Conservation (phyloP, 2,113 vertebrate genomes). For the Dasyornis broadbenti region DNA sequence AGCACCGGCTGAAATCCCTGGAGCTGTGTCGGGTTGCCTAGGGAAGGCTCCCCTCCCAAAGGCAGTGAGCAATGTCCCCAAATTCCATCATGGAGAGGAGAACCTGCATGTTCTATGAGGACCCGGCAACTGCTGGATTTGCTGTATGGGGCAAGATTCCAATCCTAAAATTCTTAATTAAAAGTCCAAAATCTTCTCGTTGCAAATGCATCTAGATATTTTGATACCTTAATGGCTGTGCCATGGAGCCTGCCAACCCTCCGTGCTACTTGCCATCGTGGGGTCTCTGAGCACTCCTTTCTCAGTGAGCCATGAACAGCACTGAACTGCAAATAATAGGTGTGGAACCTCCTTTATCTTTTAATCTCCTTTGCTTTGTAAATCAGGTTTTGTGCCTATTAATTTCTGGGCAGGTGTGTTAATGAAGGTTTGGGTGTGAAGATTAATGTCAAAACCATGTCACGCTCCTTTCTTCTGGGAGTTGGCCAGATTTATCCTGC, state of each 20-base stretch:
- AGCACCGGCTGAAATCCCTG: rapidly evolving
- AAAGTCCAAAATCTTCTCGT: not conserved
- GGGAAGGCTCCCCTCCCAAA: not conserved
- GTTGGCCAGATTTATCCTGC: not conserved
- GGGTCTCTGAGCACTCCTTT: rapidly evolving
- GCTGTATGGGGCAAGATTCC: not conserved
- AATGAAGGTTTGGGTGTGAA: conserved; percentile 48
- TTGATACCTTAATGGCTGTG: not conserved
- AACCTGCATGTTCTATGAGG: not conserved
- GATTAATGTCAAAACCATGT: not conserved
- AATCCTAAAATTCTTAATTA: not conserved
- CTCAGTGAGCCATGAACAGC: not conserved
- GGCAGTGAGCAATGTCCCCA: not conserved
- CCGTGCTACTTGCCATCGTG: rapidly evolving
- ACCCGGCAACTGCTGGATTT: not conserved
- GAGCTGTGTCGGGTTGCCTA: rapidly evolving
- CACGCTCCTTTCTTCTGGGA: not conserved
- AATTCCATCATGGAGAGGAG: not conserved
- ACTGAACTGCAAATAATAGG: not conserved
- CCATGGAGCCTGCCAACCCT: not conserved
- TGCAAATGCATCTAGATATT: not conserved
- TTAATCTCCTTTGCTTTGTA: conserved; percentile 34
- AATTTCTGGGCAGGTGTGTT: conserved; percentile 37
- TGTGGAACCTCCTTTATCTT: not conserved
- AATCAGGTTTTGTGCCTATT: conserved; percentile 31